Evolutionary conservation across 2,888 invertebrate genomes (phyloP), one percentile per base, ranked within the genome.

Genomic region (Tenthredo mesomela): DNA sequence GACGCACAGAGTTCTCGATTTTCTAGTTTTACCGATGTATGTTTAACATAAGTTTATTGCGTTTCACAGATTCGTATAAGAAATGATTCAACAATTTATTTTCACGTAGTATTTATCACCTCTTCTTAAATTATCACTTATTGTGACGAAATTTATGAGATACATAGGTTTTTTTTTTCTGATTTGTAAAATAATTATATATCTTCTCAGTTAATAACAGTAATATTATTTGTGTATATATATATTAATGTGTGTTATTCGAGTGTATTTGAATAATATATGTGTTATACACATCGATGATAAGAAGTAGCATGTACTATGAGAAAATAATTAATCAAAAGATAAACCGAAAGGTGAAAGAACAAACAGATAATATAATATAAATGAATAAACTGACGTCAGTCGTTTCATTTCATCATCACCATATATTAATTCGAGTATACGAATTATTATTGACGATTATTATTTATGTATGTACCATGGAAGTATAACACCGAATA

Each of bases 341-440:
- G 25, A 61, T 61, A 61, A 10, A 61, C 12, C 61, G 25, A 61
- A 61, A 21, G 10, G 25, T 12, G 21, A 25, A 25, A 25, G 25
- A 61, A 61, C 21, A 25, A 61, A 61, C 12, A 25, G 61, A 25
- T 12, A 21, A 29, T 29, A 29, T 33, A 33, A 2, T 61, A 61
- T 61, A 61, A 61, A 61, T 54, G n/a, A 61, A 61, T 61, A 61
- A 61, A 61, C 61, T 25, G 10, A 61, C 61, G 21, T 61, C 61
- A 61, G 25, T 4, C 2, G 9, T 61, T 61, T 15, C 47, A 15
- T 15, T 54, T 50, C 18, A 50, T 61, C 61, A 25, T 61, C 25
- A 61, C 4, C 33, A 33, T 29, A 12, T 61, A 4, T 21, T 61
- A 61, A 61, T n/a, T 25, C 61, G 25, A 61, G 61, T 61, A 3